A percentile compares a stretch with the other conserved stretches of the same genome.
phyloP scores from a whole-genome alignment of 2,797 vertebrate species.

The Scolopax rusticola region DNA sequence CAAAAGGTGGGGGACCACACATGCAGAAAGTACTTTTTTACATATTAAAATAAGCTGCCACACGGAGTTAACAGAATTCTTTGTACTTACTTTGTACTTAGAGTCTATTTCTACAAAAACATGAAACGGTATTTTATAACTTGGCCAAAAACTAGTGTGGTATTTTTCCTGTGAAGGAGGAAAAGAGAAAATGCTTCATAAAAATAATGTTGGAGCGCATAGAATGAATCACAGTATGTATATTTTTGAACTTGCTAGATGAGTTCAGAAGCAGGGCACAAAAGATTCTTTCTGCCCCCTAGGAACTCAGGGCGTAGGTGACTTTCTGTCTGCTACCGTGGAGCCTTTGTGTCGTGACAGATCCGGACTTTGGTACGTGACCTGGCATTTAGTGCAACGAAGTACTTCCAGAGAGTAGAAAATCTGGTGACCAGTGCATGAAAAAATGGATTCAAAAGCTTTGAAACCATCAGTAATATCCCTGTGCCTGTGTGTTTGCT shows the following conservation, averaged over 20 bases:
- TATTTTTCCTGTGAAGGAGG: background rate
- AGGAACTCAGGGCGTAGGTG: background rate
- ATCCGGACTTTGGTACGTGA: constrained; percentile 12
- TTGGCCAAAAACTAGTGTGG: background rate
- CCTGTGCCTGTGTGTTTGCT: fast-evolving
- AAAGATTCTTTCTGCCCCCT: background rate
- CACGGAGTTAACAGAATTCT: background rate
- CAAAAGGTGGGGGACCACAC: constrained; percentile 38
- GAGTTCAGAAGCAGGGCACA: constrained; percentile 25
- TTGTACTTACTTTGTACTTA: background rate
- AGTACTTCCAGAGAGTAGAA: background rate
- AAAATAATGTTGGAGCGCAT: background rate
- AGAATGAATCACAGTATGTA: background rate
- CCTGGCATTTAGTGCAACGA: background rate
- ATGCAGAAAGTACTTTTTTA: constrained; percentile 1
- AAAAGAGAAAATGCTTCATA: background rate
- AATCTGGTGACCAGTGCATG: background rate
- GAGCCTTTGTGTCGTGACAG: background rate
- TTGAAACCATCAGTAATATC: fast-evolving
- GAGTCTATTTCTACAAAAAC: constrained; percentile 5
- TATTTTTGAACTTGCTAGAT: constrained; percentile 23
- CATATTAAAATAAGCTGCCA: constrained; percentile 6
- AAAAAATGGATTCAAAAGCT: background rate
- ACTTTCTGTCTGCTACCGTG: background rate
- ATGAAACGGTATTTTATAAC: background rate